Conservation (phyloP, 2,113 vertebrate genomes). For the Gobius niger region DNA sequence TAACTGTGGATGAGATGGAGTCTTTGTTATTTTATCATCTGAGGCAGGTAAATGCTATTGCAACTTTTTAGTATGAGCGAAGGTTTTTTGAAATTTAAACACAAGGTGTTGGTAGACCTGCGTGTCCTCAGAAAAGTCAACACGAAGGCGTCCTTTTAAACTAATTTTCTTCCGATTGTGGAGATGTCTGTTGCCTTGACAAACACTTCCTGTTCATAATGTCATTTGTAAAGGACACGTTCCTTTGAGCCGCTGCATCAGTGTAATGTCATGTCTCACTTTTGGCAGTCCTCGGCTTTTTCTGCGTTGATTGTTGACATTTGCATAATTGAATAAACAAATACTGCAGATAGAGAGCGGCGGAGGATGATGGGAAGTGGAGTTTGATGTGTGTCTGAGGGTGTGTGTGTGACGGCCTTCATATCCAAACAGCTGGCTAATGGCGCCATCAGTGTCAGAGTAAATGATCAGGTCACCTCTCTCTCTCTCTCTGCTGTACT, state of each 20-base stretch:
- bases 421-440: conserved; percentile 65
- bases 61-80: no score
- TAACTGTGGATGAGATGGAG: no score
- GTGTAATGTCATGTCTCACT: conserved; percentile 33
- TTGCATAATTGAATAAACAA: conserved; percentile 30
- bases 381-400: neutral
- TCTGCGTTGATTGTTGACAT: conserved; percentile 35
- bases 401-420: conserved; percentile 48
- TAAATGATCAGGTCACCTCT: conserved; percentile 63
- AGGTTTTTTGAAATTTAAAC: no score
- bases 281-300: conserved; percentile 14
- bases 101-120: no score
- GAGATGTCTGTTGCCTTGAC: conserved; percentile 18
- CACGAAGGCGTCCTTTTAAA: no score
- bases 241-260: conserved; percentile 20
- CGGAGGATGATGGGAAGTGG: neutral
- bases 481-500: conserved; percentile 18
- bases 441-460: conserved; percentile 68
- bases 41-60: no score
- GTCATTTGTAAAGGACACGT: conserved; percentile 45
- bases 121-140: no score
- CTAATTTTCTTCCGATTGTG: no score
- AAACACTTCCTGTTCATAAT: conserved; percentile 22
- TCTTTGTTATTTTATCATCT: no score
- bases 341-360: conserved; percentile 21